Evolutionary conservation across 2,113 vertebrate genomes (phyloP).

Genomic region (Bolborhynchus lineola): DNA sequence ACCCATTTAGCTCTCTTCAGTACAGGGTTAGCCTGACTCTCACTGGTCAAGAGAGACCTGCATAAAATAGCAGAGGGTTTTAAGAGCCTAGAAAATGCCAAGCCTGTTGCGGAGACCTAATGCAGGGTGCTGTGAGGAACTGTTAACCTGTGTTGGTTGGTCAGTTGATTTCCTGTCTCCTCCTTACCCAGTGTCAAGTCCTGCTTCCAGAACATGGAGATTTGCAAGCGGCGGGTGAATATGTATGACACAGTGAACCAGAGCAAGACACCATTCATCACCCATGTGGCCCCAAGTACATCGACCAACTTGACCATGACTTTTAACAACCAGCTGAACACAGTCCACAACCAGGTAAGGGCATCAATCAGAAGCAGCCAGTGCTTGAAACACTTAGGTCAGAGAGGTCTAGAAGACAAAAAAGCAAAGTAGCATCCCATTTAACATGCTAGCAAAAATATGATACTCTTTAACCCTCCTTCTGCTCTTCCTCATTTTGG

Average conservation of each 20-base stretch:
- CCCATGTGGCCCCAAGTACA: conserved; percentile 96
- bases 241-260: conserved; percentile 98
- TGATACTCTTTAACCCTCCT: neutral
- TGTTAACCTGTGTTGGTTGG: neutral
- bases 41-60: neutral
- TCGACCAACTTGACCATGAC: conserved; percentile 99
- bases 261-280: conserved; percentile 99
- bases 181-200: conserved; percentile 89
- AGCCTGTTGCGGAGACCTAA: neutral
- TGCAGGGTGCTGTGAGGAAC: neutral
- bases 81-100: neutral
- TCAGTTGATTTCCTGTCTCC: neutral
- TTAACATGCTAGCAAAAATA: neutral
- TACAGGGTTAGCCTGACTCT: neutral
- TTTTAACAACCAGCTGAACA: conserved; percentile 99
- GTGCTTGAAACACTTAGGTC: neutral
- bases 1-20: neutral
- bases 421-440: neutral
- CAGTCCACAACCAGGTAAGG: conserved; percentile 91
- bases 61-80: neutral
- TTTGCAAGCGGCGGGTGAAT: conserved; percentile 94
- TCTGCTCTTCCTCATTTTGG: neutral
- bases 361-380: neutral
- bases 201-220: conserved; percentile 99
- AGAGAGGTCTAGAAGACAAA: neutral